A percentile compares a stretch with the other conserved stretches of the same genome.
phyloP scores from a whole-genome alignment of 1,140 invertebrate species.

The Euglossa dilemma region DNA sequence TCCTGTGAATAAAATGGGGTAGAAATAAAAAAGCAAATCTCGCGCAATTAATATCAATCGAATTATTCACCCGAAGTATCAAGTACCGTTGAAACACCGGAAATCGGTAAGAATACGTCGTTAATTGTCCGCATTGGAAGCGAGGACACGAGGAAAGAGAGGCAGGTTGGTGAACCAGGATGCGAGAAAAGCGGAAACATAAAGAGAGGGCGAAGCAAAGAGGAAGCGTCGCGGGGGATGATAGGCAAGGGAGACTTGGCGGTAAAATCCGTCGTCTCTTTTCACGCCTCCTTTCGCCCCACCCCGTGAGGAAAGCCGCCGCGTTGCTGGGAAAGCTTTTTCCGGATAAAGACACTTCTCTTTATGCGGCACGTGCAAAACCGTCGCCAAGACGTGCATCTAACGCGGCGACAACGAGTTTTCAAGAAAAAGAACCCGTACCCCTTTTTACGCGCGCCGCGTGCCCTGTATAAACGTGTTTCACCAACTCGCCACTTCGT shows the following conservation, averaged over 20 bases:
- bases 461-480: slow-evolving; percentile 32
- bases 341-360: slow-evolving; percentile 58
- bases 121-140: no score
- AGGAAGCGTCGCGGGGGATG: background rate
- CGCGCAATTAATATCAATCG: background rate
- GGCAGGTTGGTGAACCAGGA: background rate
- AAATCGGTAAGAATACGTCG: slow-evolving; percentile 3
- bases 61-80: background rate
- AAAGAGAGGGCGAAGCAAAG: slow-evolving; percentile 1
- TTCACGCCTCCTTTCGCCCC: slow-evolving; percentile 41
- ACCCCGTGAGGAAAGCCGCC: slow-evolving; percentile 17
- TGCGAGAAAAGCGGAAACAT: background rate
- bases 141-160: background rate
- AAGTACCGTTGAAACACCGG: background rate
- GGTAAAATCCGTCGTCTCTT: slow-evolving; percentile 56
- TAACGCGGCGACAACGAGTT: slow-evolving; percentile 41
- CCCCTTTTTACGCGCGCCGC: slow-evolving; percentile 1
- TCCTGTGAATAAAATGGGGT: no score
- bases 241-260: slow-evolving; percentile 55
- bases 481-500: slow-evolving; percentile 41
- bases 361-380: slow-evolving; percentile 65
- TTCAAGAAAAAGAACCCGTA: slow-evolving; percentile 33
- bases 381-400: slow-evolving; percentile 37
- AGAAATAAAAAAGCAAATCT: no score
- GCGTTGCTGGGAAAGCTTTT: slow-evolving; percentile 60